phyloP scores from a whole-genome alignment of 1,140 invertebrate genomes.

The Philaenus spumarius region DNA sequence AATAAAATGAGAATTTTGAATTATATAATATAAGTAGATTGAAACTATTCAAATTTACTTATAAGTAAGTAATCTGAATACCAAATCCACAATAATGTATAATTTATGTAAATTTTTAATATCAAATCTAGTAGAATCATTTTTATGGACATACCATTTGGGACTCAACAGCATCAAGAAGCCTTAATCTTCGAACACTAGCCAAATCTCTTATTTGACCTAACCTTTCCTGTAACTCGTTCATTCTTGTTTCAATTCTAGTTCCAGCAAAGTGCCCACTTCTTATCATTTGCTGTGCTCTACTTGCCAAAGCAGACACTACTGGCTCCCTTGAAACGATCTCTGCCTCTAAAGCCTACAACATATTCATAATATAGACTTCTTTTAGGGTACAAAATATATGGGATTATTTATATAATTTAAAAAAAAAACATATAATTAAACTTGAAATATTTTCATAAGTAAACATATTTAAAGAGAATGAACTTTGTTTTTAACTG shows the following conservation, averaged over 20 bases:
- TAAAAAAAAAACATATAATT: too few species aligned
- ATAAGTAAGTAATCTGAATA: background rate
- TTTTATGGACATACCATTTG: slow-evolving; percentile 55
- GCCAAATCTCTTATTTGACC: slow-evolving; percentile 60
- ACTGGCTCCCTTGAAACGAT: slow-evolving; percentile 74
- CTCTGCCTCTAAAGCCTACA: slow-evolving; percentile 67
- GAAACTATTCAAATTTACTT: too few species aligned
- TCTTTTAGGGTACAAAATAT: too few species aligned
- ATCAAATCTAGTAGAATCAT: background rate
- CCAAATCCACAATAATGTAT: background rate
- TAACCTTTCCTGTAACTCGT: slow-evolving; percentile 56
- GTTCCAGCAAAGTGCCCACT: slow-evolving; percentile 74
- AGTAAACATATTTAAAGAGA: too few species aligned
- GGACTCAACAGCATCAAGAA: slow-evolving; percentile 77
- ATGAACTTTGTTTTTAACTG: too few species aligned
- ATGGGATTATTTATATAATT: too few species aligned
- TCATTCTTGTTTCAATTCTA: slow-evolving; percentile 58
- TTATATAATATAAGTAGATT: background rate
- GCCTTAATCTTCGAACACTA: slow-evolving; percentile 56
- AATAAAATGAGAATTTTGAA: slow-evolving; percentile 23
- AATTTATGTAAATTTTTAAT: background rate
- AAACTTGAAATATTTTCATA: too few species aligned
- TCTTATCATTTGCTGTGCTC: slow-evolving; percentile 71
- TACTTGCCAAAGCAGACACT: slow-evolving; percentile 57
- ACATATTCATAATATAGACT: background rate